Evolutionary conservation across 1,140 invertebrate species (phyloP).

Genomic region (Habropoda laboriosa): DNA sequence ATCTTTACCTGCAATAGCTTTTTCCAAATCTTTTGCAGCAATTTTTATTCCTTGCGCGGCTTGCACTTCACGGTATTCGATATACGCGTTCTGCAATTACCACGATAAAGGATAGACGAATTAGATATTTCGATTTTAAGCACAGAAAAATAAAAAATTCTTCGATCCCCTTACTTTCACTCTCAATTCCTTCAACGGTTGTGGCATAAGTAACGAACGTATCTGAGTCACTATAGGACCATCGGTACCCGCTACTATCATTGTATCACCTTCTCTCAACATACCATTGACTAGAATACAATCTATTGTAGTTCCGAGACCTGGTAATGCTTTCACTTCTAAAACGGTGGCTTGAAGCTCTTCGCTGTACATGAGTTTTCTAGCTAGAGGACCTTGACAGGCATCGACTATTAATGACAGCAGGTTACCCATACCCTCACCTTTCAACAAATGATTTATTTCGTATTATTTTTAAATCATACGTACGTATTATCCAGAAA

Average conservation of each 20-base stretch:
- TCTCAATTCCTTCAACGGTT: slow-evolving; percentile 98
- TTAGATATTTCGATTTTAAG: too few relatives aligned
- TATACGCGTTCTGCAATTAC: slow-evolving; percentile 92
- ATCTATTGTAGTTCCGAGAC: slow-evolving; percentile 99
- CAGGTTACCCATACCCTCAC: slow-evolving; percentile 99
- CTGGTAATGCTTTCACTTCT: slow-evolving; percentile 99
- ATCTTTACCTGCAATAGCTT: slow-evolving; percentile 92
- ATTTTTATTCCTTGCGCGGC: slow-evolving; percentile 99
- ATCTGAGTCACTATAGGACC: slow-evolving; percentile 99
- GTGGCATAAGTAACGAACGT: slow-evolving; percentile 97
- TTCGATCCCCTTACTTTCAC: slow-evolving; percentile 89
- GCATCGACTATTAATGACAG: slow-evolving; percentile 95
- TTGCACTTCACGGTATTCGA: slow-evolving; percentile 96
- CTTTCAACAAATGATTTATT: slow-evolving; percentile 70
- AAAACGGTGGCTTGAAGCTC: slow-evolving; percentile 98
- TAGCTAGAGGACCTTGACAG: slow-evolving; percentile 94
- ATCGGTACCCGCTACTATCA: slow-evolving; percentile 98
- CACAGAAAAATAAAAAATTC: background rate
- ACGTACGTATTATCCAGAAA: background rate
- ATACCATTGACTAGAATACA: slow-evolving; percentile 98
- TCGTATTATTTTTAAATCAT: background rate
- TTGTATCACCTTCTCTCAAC: slow-evolving; percentile 95
- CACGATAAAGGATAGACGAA: too few relatives aligned
- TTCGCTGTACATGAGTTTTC: slow-evolving; percentile 95
- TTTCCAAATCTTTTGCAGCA: slow-evolving; percentile 98